Evolutionary conservation across 2,888 invertebrate genomes (phyloP), one percentile per base, ranked within the genome.

Genomic region (Lasioglossum malachurum): DNA sequence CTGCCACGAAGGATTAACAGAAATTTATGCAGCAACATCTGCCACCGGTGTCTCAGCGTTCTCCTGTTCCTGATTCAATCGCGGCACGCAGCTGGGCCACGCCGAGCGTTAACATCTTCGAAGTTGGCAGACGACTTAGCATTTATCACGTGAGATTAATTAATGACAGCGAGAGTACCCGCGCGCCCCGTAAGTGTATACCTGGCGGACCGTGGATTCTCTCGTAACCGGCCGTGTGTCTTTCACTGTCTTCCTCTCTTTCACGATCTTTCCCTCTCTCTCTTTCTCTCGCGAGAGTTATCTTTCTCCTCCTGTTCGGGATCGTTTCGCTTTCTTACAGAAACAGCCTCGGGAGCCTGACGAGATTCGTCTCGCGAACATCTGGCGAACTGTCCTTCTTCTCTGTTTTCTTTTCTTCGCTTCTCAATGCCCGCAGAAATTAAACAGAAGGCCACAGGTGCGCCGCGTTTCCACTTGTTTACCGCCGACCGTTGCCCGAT

Each of bases 101-200:
- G 72, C 78, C 49, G 71, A 74, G 80, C 81, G 83, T 90, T 92
- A 89, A 88, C 92, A 92, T 93, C 91, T 93, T 92, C 91, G 80
- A 93, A 93, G 88, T 93, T 94, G 93, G 91, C 94, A 92, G 92
- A 90, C 92, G 91, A 92, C 92, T 94, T 92, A 93, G 92, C 93
- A 93, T 94, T 94, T 93, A 94, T 94, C 93, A 94, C 90, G 91
- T 83, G 88, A 93, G 93, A 94, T 94, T 94, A 94, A 94, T 94
- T 93, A 94, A 94, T 92, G 93, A 89, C 89, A 87, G 86, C 85
- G 80, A 83, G 84, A 86, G 57, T 8, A 23, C 83, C 87, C 67
- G 35, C 82, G 80, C 87, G 12, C n/a, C 57, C 57, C 57, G 88
- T 88, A 91, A 90, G 88, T 88, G 89, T 84, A 38, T 71, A 41